Evolutionary conservation across 1,140 invertebrate genomes (phyloP).

Genomic region (Oreohelix idahoensis): DNA sequence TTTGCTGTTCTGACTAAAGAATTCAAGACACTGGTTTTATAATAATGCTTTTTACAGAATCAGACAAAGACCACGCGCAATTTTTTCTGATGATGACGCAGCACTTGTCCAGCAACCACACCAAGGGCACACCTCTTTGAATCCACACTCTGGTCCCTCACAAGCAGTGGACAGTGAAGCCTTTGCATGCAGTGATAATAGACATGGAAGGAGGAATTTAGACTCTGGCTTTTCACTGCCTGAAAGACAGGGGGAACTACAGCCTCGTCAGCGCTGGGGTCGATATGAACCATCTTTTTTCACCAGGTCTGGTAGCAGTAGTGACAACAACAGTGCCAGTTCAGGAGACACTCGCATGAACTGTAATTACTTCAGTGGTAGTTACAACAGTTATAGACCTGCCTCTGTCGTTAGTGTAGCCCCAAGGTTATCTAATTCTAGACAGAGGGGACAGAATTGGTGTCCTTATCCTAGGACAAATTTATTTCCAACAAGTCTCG

Average conservation of each 20-base stretch:
- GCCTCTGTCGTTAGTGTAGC: neutral
- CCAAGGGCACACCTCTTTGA: neutral
- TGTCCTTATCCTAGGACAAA: neutral
- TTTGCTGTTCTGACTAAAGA: neutral
- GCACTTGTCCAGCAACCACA: neutral
- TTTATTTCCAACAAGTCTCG: neutral
- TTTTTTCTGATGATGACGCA: neutral
- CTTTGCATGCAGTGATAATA: neutral
- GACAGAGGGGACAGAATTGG: neutral
- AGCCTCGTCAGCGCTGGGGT: constrained; percentile 9
- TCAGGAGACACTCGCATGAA: neutral
- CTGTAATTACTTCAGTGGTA: neutral
- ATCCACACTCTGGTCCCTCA: neutral
- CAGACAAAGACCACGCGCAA: neutral
- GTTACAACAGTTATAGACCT: neutral
- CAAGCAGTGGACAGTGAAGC: neutral
- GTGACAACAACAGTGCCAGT: neutral
- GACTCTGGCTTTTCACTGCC: neutral
- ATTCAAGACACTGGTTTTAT: too few species aligned
- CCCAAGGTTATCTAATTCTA: neutral
- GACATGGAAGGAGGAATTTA: neutral
- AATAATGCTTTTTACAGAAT: neutral
- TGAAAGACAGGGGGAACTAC: neutral
- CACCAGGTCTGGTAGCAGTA: neutral
- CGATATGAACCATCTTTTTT: constrained; percentile 29